phyloP scores from a whole-genome alignment of 1,140 invertebrate species.

The Spodoptera litura region DNA sequence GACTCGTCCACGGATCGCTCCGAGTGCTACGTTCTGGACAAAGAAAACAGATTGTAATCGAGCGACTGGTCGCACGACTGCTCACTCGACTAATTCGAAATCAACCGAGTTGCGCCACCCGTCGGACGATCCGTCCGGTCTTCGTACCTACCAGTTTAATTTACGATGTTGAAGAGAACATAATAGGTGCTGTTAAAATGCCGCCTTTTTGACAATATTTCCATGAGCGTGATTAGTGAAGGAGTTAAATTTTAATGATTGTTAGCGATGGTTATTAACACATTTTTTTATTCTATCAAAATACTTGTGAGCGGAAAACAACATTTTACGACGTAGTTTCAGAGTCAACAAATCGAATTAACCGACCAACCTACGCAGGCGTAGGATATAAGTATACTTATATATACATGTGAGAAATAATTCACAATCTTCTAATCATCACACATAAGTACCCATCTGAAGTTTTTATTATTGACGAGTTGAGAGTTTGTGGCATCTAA shows the following conservation, averaged over 20 bases:
- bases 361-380: background rate
- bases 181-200: slow-evolving; percentile 77
- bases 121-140: slow-evolving; percentile 59
- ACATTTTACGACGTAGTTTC: slow-evolving; percentile 4
- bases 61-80: slow-evolving; percentile 54
- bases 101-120: slow-evolving; percentile 55
- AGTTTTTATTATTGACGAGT: slow-evolving; percentile 20
- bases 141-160: slow-evolving; percentile 75
- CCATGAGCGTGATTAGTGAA: slow-evolving; percentile 51
- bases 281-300: background rate
- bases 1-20: slow-evolving; percentile 57
- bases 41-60: slow-evolving; percentile 80
- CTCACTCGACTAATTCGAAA: slow-evolving; percentile 52
- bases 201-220: slow-evolving; percentile 61
- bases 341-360: background rate
- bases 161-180: slow-evolving; percentile 79
- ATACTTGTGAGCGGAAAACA: background rate
- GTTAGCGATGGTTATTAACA: slow-evolving; percentile 22
- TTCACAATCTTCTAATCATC: background rate
- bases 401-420: background rate
- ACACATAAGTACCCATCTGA: background rate
- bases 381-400: background rate
- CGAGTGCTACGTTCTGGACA: slow-evolving; percentile 62
- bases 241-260: slow-evolving; percentile 42
- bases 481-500: slow-evolving; percentile 47